A percentile compares a stretch with the other conserved stretches of the same genome.
Conservation (phyloP, 2,888 invertebrate genomes). For the Dione vanillae region DNA sequence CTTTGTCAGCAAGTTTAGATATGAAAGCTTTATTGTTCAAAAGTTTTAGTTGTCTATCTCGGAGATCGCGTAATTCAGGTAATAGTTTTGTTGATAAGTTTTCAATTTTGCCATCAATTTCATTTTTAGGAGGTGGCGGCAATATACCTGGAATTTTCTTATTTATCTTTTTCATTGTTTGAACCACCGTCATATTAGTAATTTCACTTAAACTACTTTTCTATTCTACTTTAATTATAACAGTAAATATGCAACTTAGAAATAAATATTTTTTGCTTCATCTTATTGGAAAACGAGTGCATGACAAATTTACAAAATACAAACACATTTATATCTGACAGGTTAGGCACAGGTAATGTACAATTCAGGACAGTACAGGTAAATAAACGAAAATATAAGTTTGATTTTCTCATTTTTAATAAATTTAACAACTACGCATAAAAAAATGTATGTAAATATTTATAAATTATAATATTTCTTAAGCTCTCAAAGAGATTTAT, state of each 20-base stretch:
- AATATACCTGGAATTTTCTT: conserved; percentile 79
- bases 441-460: too few species aligned
- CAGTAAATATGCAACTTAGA: not conserved
- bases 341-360: not conserved
- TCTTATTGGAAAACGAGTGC: not conserved
- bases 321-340: conserved; percentile 10
- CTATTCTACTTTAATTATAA: not conserved
- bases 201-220: not conserved
- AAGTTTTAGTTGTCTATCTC: conserved; percentile 83
- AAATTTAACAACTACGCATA: too few species aligned
- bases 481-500: too few species aligned
- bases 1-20: conserved; percentile 84
- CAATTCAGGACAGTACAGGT: too few species aligned
- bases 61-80: conserved; percentile 79
- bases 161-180: conserved; percentile 65
- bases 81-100: conserved; percentile 75
- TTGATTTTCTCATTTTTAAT: too few species aligned
- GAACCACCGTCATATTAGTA: conserved; percentile 47
- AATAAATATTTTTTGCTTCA: not conserved
- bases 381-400: too few species aligned
- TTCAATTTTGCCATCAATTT: conserved; percentile 82
- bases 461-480: too few species aligned
- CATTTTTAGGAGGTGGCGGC: conserved; percentile 71
- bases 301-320: not conserved
- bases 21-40: conserved; percentile 81